Evolutionary conservation across 2,113 vertebrate genomes (phyloP).

Genomic region (Apus apus): DNA sequence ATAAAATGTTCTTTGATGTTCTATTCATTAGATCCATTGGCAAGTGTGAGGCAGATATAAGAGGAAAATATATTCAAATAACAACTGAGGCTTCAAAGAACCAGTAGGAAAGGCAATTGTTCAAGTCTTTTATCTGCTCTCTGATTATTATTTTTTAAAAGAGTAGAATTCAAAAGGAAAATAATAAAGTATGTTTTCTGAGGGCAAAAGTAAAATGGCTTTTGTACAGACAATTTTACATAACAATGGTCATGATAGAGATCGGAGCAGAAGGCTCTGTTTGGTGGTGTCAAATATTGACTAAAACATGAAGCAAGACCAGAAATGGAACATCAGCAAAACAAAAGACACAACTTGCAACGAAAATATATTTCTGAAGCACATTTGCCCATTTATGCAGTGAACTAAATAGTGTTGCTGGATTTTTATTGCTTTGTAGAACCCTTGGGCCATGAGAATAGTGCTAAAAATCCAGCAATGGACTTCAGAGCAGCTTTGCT

Average conservation of each 20-base stretch:
- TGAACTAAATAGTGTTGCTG: background rate
- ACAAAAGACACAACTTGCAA: background rate
- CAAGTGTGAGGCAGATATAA: background rate
- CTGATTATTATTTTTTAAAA: background rate
- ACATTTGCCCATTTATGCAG: background rate
- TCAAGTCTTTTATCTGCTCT: background rate
- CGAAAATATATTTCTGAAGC: background rate
- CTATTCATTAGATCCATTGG: background rate
- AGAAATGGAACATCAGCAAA: background rate
- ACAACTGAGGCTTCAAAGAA: conserved; percentile 2
- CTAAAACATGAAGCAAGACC: background rate
- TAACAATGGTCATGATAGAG: background rate
- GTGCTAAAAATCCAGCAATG: background rate
- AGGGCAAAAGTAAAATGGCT: background rate
- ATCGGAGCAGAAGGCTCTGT: background rate
- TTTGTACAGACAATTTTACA: background rate
- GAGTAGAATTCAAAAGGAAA: background rate
- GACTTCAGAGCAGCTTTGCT: background rate
- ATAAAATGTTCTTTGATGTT: background rate
- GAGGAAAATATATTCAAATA: background rate
- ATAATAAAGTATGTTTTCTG: background rate
- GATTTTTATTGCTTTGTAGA: background rate
- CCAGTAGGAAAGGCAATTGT: background rate
- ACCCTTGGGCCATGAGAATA: background rate
- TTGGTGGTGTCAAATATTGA: background rate